phyloP scores from a whole-genome alignment of 1,140 invertebrate genomes.

The Acromyrmex charruanus region DNA sequence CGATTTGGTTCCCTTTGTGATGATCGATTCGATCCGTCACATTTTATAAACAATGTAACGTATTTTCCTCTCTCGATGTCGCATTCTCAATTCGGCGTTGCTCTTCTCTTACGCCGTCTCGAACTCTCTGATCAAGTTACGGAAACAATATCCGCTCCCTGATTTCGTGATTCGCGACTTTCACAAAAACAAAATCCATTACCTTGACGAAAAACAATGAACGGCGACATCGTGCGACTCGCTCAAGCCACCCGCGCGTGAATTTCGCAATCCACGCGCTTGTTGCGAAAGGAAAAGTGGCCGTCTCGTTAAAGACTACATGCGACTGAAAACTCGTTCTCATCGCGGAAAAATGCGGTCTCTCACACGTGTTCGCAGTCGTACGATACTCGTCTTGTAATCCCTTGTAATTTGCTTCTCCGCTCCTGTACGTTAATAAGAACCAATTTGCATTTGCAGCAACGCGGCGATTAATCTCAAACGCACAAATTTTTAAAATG shows the following conservation, averaged over 20 bases:
- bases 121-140: background rate
- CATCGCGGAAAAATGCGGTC: slow-evolving; percentile 51
- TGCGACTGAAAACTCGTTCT: slow-evolving; percentile 50
- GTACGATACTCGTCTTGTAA: slow-evolving; percentile 23
- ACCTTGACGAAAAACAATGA: slow-evolving; percentile 3
- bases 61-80: background rate
- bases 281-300: slow-evolving; percentile 37
- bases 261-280: slow-evolving; percentile 43
- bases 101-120: background rate
- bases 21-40: background rate
- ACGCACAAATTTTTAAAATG: background rate
- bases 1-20: background rate
- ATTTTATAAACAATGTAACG: background rate
- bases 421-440: background rate
- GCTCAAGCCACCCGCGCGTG: background rate
- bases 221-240: background rate
- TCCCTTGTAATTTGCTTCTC: slow-evolving; percentile 19
- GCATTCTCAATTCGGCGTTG: background rate
- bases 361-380: background rate
- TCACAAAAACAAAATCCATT: background rate
- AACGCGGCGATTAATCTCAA: slow-evolving; percentile 9
- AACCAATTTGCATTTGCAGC: background rate
- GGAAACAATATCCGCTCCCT: background rate
- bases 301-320: slow-evolving; percentile 40
- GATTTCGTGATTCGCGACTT: background rate